Conservation (phyloP, 2,888 invertebrate species). For the Conomelus anceps region DNA sequence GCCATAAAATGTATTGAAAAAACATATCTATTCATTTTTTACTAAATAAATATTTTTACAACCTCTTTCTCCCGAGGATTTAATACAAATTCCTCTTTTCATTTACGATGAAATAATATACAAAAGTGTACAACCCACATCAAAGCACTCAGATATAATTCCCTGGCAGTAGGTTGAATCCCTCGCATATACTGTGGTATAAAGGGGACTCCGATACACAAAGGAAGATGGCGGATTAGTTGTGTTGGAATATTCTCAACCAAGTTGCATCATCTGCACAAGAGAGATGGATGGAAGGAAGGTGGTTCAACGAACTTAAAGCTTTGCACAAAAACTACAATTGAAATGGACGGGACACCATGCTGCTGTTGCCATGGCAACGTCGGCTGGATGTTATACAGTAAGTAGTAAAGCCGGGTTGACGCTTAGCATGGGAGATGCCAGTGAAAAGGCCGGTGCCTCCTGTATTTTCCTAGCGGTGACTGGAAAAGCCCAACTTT, state of each 20-base stretch:
- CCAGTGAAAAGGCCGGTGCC: neutral
- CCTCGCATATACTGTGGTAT: too few species aligned
- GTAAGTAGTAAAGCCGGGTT: too few species aligned
- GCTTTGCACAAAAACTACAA: neutral
- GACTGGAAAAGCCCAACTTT: neutral
- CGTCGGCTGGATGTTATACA: too few species aligned
- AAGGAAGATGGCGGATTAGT: neutral
- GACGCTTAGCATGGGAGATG: neutral
- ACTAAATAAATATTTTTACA: too few species aligned
- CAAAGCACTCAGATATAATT: neutral
- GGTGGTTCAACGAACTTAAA: neutral
- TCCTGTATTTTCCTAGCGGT: too few species aligned
- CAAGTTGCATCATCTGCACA: neutral
- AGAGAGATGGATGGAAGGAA: too few species aligned
- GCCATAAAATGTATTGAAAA: too few species aligned
- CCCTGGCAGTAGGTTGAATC: neutral
- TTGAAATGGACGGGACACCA: neutral
- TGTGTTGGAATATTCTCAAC: neutral
- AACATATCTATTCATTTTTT: too few species aligned
- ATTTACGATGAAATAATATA: too few species aligned
- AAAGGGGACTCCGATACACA: neutral
- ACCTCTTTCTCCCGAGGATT: too few species aligned
- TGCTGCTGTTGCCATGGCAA: neutral
- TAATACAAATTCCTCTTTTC: too few species aligned
- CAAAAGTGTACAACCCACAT: neutral